Percentiles rank a stretch among this genome's conserved stretches.
phyloP scores from a whole-genome alignment of 2,113 vertebrate species.

The Loxodonta africana region DNA sequence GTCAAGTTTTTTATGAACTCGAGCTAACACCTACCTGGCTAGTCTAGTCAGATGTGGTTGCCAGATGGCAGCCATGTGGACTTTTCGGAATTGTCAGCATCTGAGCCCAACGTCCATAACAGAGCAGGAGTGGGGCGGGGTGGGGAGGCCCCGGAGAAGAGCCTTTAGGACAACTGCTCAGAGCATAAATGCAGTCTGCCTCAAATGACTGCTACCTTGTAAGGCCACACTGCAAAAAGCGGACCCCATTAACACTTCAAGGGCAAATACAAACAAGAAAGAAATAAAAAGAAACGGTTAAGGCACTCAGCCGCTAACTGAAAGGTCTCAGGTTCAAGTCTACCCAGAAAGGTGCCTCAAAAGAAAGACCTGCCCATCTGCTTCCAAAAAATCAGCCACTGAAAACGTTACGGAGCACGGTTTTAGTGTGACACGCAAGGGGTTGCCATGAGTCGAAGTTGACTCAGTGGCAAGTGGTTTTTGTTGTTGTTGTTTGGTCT shows the following conservation, averaged over 20 bases:
- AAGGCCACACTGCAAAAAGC: background rate
- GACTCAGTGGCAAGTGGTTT: no score
- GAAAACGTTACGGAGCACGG: no score
- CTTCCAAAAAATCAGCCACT: no score
- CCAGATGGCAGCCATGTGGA: fast-evolving
- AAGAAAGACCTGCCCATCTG: no score
- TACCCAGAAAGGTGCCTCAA: no score
- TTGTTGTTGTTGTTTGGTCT: no score
- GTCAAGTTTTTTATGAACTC: background rate
- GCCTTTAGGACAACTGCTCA: background rate
- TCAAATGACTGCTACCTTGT: background rate
- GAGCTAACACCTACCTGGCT: background rate
- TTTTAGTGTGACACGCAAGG: no score
- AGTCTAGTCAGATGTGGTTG: background rate
- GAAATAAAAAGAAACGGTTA: no score
- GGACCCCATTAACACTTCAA: background rate
- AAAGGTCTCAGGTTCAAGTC: no score
- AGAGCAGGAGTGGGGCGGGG: no score
- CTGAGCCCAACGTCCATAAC: background rate
- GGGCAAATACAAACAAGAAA: background rate
- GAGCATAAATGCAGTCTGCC: background rate
- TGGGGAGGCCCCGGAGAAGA: background rate
- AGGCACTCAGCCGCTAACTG: no score
- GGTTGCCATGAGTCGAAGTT: no score
- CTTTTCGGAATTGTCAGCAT: fast-evolving